Percentiles rank a stretch among this genome's conserved stretches.
phyloP scores from a whole-genome alignment of 2,888 invertebrate genomes.

The Diachrysia chrysitis region DNA sequence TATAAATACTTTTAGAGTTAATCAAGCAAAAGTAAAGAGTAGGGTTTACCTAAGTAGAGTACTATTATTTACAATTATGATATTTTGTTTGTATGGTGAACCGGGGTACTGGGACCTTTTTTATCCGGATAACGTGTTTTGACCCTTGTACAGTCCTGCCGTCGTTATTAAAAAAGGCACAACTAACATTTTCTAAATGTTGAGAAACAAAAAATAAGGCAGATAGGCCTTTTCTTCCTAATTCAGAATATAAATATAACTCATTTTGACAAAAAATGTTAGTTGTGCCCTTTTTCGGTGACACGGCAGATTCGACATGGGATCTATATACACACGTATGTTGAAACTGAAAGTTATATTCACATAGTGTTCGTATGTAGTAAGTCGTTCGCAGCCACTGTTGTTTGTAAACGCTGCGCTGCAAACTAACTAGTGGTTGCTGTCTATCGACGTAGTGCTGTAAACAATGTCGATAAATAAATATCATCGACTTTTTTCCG shows the following conservation, averaged over 20 bases:
- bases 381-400: conserved; percentile 75
- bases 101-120: conserved; percentile 22
- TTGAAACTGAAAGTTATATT: conserved; percentile 74
- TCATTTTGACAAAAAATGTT: no score
- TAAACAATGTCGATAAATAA: conserved; percentile 63
- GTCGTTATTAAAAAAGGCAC: no score
- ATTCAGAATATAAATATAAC: no score
- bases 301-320: no score
- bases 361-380: conserved; percentile 71
- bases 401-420: conserved; percentile 82
- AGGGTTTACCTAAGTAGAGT: background rate
- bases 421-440: conserved; percentile 73
- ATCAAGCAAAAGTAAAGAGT: background rate
- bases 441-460: conserved; percentile 56
- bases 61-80: conserved; percentile 11
- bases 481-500: background rate
- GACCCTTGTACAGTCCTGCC: conserved; percentile 33
- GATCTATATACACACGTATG: conserved; percentile 47
- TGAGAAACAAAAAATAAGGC: no score
- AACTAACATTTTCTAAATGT: no score
- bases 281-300: no score
- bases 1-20: background rate
- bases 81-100: conserved; percentile 32
- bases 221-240: no score
- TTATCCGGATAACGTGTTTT: conserved; percentile 19